These are phyloP conservation scores for Nephila pilipes DNA, from an alignment of 1,140 invertebrate species.

Conservation along the genomic window DNA sequence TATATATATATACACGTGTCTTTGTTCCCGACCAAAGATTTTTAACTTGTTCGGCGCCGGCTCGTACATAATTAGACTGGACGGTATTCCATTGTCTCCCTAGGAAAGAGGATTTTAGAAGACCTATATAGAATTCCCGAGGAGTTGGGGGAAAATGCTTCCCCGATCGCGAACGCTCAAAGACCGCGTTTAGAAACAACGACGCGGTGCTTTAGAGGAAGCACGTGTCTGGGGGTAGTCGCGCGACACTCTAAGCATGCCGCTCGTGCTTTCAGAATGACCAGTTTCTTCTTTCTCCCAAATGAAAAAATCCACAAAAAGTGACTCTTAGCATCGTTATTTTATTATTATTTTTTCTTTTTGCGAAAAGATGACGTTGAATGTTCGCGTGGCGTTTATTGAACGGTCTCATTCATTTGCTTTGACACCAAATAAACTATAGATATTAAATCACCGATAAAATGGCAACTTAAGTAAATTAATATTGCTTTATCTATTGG, in stretches of 20 bases:
- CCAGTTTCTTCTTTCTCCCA: not conserved
- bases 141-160: not conserved
- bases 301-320: too few relatives aligned
- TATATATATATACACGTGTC: constrained; percentile 40
- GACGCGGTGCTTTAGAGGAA: not conserved
- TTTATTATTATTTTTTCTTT: too few relatives aligned
- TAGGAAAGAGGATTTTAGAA: not conserved
- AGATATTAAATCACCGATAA: too few relatives aligned
- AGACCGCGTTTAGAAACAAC: not conserved
- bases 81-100: constrained; percentile 69
- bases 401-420: too few relatives aligned
- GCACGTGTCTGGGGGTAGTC: not conserved
- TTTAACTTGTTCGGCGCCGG: constrained; percentile 41
- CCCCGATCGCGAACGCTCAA: too few relatives aligned
- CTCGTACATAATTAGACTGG: constrained; percentile 65
- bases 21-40: constrained; percentile 38
- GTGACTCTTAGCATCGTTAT: too few relatives aligned
- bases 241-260: constrained; percentile 12
- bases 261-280: constrained; percentile 25
- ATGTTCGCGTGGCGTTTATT: too few relatives aligned
- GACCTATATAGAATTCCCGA: not conserved
- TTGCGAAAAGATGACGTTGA: too few relatives aligned
- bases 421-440: too few relatives aligned
- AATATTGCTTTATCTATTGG: too few relatives aligned
- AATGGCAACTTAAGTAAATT: too few relatives aligned